Evolutionary conservation across 2,797 vertebrate genomes (phyloP).

Genomic region (Sarcophilus harrisii): DNA sequence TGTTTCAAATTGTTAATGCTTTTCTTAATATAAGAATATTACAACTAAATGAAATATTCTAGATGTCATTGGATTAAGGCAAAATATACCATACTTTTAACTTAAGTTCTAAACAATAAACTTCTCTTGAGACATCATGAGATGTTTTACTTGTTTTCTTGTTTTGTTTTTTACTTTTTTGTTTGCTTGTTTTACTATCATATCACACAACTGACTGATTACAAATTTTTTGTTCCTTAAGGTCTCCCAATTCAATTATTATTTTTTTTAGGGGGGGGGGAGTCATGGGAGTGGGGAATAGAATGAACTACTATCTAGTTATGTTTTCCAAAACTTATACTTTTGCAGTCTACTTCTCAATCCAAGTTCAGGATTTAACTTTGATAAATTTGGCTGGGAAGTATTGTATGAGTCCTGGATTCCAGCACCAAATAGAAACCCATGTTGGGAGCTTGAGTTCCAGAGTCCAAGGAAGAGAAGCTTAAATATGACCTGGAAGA

Average conservation of each 20-base stretch:
- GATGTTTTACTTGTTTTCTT: too few species aligned
- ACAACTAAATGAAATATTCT: not conserved
- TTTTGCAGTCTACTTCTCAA: not conserved
- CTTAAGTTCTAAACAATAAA: not conserved
- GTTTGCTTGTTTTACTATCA: not conserved
- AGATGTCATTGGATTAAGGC: not conserved
- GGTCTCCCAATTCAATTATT: not conserved
- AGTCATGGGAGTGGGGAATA: too few species aligned
- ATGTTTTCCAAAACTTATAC: not conserved
- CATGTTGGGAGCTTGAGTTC: not conserved
- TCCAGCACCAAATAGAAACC: not conserved
- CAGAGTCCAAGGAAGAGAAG: not conserved
- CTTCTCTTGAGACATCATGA: not conserved
- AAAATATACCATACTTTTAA: not conserved
- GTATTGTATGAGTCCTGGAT: not conserved
- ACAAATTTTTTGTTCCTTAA: not conserved
- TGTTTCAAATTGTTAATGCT: not conserved
- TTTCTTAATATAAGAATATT: not conserved
- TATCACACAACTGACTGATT: not conserved
- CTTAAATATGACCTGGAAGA: not conserved
- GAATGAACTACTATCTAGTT: not conserved
- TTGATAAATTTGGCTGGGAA: not conserved
- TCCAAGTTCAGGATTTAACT: not conserved
- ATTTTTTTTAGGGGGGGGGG: rapidly evolving
- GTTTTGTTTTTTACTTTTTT: not conserved